Evolutionary conservation across 30 jellyfish, hydroid and myxozoan genomes (phyloP), one percentile per base, ranked within the genome.

Genomic region (Turritopsis rubra): DNA sequence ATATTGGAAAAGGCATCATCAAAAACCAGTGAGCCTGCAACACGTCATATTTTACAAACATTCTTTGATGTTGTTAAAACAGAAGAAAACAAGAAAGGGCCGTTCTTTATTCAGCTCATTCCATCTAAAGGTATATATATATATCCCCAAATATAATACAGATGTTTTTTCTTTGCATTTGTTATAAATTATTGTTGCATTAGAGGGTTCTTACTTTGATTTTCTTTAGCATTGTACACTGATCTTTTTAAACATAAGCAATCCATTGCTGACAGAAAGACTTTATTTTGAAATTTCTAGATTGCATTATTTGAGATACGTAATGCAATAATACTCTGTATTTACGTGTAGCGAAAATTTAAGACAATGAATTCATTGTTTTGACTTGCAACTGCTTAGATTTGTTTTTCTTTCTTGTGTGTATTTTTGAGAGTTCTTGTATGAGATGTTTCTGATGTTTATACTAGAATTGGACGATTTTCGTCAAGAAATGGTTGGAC

Each of bases 401-500:
- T 68, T 68, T 26, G 5, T 5, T 13, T 41, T 41, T 41, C 60
- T 13, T 41, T 41, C 13, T 41, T 41, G 60, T 41, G 60, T 3
- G 9, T 41, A 13, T 41, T 41, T 41, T 41, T 5, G 60, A 41
- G 5, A 41, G 13, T 41, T 41, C 13, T 41, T 41, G 5, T 13
- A 3, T 3, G 13, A 41, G 60, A 41, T 13, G 8, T 68, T 68
- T 68, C 8, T 22, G 28, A 68, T 68, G 9, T 68, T 68, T n/a
- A 25, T 80, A 78, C 5, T 29, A 93, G 99, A 86, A 5, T 71
- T 93, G 28, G 60, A 66, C 24, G 80, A 83, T 65, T 93, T 93
- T 65, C 99, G 96, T 54, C 65, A 41, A 75, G 99, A 85, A 21
- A 88, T 93, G 96, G 52, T 88, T 25, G 83, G 26, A 28, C 89